A percentile compares a stretch with the other conserved stretches of the same genome.
phyloP scores from a whole-genome alignment of 2,888 invertebrate genomes.

The Philereme vetulata region DNA sequence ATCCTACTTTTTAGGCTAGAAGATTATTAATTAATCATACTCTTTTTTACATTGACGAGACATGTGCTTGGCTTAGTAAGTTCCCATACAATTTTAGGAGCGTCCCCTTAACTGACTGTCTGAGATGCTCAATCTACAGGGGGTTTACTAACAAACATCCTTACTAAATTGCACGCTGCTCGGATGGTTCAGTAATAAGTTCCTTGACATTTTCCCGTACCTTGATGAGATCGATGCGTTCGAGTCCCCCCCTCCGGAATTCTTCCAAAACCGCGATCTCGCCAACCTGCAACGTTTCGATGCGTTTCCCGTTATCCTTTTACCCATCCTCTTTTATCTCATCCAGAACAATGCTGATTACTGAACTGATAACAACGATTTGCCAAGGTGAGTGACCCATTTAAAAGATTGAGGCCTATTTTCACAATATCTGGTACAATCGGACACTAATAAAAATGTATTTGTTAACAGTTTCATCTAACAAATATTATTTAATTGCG shows the following conservation, averaged over 20 bases:
- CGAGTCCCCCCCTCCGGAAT: constrained; percentile 65
- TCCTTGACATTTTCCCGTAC: constrained; percentile 67
- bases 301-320: constrained; percentile 14
- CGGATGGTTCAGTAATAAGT: constrained; percentile 55
- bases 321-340: constrained; percentile 23
- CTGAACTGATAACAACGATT: constrained; percentile 5
- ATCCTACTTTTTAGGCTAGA: too few species aligned
- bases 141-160: constrained; percentile 34
- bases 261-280: constrained; percentile 43
- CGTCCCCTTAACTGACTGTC: too few species aligned
- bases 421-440: too few species aligned
- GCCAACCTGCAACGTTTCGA: background rate
- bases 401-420: too few species aligned
- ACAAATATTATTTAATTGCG: too few species aligned
- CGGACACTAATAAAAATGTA: too few species aligned
- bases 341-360: constrained; percentile 9
- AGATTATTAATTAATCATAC: too few species aligned
- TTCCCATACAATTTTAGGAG: too few species aligned
- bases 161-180: constrained; percentile 65
- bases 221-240: constrained; percentile 69
- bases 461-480: too few species aligned
- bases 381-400: constrained; percentile 2
- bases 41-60: too few species aligned
- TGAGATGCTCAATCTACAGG: background rate
- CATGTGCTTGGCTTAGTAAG: too few species aligned